Evolutionary conservation across 2,888 invertebrate species (phyloP).

Genomic region (Bibio marci): DNA sequence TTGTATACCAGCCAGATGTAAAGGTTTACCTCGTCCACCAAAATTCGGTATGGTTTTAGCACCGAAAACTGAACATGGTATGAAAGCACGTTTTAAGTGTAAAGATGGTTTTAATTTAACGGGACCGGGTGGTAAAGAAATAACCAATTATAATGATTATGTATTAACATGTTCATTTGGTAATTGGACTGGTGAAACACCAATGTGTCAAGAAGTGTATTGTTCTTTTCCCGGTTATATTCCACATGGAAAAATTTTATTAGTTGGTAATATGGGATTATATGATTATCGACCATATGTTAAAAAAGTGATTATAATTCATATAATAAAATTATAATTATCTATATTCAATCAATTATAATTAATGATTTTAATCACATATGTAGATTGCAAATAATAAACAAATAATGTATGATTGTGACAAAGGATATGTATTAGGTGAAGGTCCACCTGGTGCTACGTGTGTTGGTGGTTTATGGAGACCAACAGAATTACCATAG

Average conservation of each 20-base stretch:
- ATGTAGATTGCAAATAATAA: constrained; percentile 63
- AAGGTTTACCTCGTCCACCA: constrained; percentile 65
- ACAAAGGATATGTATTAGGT: constrained; percentile 72
- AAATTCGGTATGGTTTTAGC: constrained; percentile 92
- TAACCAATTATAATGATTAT: constrained; percentile 34
- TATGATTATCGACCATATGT: constrained; percentile 93
- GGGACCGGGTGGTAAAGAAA: constrained; percentile 39
- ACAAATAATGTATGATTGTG: constrained; percentile 91
- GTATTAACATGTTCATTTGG: constrained; percentile 83
- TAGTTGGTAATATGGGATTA: constrained; percentile 90
- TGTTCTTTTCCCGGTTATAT: constrained; percentile 87
- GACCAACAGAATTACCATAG: constrained; percentile 71
- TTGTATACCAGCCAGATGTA: constrained; percentile 69
- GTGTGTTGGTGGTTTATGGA: constrained; percentile 88
- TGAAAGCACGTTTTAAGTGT: constrained; percentile 85
- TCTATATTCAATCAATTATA: not conserved
- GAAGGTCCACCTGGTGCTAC: constrained; percentile 88
- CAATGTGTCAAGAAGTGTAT: constrained; percentile 76
- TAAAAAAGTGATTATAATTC: constrained; percentile 41
- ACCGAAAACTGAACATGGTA: constrained; percentile 92
- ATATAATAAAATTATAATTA: not conserved
- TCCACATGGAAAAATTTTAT: constrained; percentile 72
- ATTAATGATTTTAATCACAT: not conserved
- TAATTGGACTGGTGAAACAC: constrained; percentile 81
- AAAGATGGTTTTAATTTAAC: constrained; percentile 81